These are phyloP conservation scores for Celastrina argiolus DNA, from an alignment of 2,888 invertebrate genomes.

Conservation along the genomic window DNA sequence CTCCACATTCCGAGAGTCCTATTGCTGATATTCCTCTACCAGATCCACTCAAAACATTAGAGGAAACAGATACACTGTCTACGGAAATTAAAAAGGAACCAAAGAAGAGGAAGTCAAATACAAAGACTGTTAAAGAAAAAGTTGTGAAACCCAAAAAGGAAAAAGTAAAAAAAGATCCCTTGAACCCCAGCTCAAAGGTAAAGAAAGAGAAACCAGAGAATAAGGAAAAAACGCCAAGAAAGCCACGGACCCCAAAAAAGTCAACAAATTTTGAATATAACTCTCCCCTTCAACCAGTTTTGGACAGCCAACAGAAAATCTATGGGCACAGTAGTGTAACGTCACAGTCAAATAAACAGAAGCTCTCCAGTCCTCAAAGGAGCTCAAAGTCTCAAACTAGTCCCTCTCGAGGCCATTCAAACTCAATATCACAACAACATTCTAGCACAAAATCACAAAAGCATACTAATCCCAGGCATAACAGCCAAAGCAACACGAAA, in stretches of 20 bases:
- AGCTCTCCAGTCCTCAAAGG: constrained; percentile 13
- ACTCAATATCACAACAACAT: constrained; percentile 20
- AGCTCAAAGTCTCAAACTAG: neutral
- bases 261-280: constrained; percentile 40
- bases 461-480: constrained; percentile 25
- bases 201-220: constrained; percentile 40
- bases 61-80: constrained; percentile 28
- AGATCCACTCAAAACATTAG: constrained; percentile 32
- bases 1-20: constrained; percentile 47
- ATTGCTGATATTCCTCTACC: constrained; percentile 38
- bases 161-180: constrained; percentile 37
- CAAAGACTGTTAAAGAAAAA: constrained; percentile 40
- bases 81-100: constrained; percentile 44
- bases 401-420: neutral
- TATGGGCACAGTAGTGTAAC: constrained; percentile 32
- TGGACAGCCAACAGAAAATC: constrained; percentile 40
- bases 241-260: constrained; percentile 56
- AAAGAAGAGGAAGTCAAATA: constrained; percentile 51
- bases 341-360: neutral
- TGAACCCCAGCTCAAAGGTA: constrained; percentile 36
- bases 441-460: constrained; percentile 25
- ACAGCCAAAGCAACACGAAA: constrained; percentile 34
- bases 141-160: constrained; percentile 44
- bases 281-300: constrained; percentile 53
- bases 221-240: constrained; percentile 56